Conservation (phyloP, 2,888 invertebrate species). For the Aphodius granarius region DNA sequence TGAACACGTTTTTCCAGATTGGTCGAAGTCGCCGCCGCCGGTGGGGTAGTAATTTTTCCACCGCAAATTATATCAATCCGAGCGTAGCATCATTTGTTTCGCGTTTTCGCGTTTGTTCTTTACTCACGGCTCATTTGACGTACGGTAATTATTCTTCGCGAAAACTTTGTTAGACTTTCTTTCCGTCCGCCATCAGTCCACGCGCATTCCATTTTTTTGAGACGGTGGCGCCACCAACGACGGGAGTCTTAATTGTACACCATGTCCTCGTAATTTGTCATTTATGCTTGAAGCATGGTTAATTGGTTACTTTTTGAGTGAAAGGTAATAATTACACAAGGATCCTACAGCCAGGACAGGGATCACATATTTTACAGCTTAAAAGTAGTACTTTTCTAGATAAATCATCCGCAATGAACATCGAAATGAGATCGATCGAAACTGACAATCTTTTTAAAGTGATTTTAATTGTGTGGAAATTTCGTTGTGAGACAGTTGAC, state of each 20-base stretch:
- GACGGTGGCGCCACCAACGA: neutral
- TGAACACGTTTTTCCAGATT: neutral
- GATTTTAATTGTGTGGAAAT: neutral
- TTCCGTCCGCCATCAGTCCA: neutral
- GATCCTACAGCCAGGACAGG: no score
- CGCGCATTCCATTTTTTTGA: neutral
- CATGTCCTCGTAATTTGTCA: conserved; percentile 53
- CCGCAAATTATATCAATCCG: conserved; percentile 11
- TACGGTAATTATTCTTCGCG: conserved; percentile 50
- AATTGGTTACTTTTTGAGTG: no score
- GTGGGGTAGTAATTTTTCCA: conserved; percentile 4
- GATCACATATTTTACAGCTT: no score
- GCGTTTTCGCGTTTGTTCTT: conserved; percentile 53
- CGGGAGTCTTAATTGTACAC: conserved; percentile 48
- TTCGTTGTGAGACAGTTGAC: neutral
- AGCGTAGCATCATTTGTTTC: conserved; percentile 51
- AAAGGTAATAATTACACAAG: no score
- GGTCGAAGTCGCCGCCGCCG: no score
- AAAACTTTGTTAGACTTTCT: neutral
- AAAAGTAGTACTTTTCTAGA: no score
- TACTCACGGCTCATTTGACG: conserved; percentile 50
- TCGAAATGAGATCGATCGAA: no score
- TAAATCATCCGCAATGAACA: no score
- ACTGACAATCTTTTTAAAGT: neutral
- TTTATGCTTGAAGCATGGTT: no score